These are phyloP conservation scores for Corythornis cristatus DNA, from an alignment of 2,113 vertebrate genomes.

Conservation along the genomic window DNA sequence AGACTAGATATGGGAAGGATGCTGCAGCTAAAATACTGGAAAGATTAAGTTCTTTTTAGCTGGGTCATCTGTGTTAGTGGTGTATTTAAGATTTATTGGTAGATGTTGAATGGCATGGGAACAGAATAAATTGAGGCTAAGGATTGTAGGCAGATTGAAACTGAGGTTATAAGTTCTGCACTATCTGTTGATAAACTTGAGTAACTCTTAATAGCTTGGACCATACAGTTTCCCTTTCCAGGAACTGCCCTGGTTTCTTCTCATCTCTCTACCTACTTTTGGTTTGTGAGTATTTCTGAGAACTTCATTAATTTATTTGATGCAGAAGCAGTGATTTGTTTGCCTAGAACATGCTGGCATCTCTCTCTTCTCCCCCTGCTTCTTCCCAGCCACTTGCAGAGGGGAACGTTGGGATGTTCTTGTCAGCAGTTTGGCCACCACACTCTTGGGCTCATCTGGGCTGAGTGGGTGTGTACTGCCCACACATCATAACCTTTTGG, in stretches of 20 bases:
- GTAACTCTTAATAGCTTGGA: background rate
- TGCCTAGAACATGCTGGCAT: background rate
- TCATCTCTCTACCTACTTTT: background rate
- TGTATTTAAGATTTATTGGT: background rate
- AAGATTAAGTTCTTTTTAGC: background rate
- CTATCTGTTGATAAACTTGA: constrained; percentile 2
- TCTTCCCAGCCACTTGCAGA: background rate
- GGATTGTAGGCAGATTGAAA: constrained; percentile 9
- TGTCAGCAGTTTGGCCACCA: background rate
- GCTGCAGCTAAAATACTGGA: background rate
- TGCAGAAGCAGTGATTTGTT: background rate
- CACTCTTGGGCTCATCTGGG: background rate
- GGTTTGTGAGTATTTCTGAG: background rate
- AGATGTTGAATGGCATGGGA: background rate
- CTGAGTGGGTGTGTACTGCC: background rate
- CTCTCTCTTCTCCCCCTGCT: background rate
- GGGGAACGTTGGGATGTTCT: background rate
- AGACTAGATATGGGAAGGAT: background rate
- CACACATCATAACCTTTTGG: background rate
- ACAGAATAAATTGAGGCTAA: background rate
- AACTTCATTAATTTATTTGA: background rate
- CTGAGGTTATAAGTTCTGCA: constrained; percentile 13
- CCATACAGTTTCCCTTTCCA: background rate
- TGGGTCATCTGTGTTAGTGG: background rate
- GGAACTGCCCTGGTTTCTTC: background rate